phyloP scores from a whole-genome alignment of 2,797 vertebrate genomes.

The Platyrinchus mystaceus region DNA sequence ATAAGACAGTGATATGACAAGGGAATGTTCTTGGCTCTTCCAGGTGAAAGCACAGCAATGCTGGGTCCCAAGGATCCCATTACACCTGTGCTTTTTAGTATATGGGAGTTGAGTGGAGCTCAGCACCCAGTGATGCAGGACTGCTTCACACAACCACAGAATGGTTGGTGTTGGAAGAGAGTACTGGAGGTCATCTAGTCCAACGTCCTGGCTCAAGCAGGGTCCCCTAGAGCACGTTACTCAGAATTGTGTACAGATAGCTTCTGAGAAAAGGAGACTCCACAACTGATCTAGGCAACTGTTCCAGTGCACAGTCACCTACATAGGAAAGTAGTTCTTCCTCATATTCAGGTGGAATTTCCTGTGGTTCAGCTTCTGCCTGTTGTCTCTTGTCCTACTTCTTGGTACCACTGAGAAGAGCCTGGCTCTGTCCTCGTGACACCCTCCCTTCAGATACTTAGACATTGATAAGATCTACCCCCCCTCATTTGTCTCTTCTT shows the following conservation, averaged over 20 bases:
- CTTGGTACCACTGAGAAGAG: neutral
- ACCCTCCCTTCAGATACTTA: neutral
- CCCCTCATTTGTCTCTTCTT: neutral
- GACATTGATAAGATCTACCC: neutral
- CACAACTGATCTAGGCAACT: accelerated
- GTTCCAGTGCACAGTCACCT: accelerated
- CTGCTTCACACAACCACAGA: neutral
- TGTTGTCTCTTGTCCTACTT: neutral
- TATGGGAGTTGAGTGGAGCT: accelerated
- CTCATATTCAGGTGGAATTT: neutral
- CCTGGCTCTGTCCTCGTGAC: neutral
- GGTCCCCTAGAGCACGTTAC: neutral
- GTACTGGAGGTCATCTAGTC: neutral
- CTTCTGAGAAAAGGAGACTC: neutral
- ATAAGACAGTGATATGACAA: accelerated
- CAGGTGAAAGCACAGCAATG: neutral
- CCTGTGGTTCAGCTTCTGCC: neutral
- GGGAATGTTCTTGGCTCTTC: neutral
- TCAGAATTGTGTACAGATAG: neutral
- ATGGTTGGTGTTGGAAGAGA: neutral
- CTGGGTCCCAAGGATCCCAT: neutral
- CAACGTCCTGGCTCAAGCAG: neutral
- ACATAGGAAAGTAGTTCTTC: neutral
- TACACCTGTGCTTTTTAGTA: neutral
- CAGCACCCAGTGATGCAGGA: neutral